These are phyloP conservation scores for Adela reaumurella DNA, from an alignment of 2,888 invertebrate genomes.

Conservation along the genomic window DNA sequence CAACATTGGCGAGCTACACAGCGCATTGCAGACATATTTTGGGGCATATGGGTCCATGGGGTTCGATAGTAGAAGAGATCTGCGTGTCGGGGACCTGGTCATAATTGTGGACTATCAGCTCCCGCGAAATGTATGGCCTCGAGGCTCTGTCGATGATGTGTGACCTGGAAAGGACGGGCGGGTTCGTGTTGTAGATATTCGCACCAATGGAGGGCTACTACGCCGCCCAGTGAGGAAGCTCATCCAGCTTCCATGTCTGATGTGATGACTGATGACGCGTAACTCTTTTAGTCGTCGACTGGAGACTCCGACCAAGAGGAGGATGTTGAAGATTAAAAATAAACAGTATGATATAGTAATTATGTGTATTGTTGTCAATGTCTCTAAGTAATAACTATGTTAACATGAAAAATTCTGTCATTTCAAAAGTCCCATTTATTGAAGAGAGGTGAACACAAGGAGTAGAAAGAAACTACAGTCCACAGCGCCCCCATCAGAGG, in stretches of 20 bases:
- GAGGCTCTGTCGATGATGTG: neutral
- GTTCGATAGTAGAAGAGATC: neutral
- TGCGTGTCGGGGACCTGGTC: neutral
- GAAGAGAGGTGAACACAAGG: too few species aligned
- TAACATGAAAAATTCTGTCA: too few species aligned
- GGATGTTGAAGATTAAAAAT: too few species aligned
- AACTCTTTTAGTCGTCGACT: too few species aligned
- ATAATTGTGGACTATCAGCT: neutral
- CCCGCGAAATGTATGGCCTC: neutral
- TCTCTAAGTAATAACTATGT: too few species aligned
- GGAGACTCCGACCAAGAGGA: too few species aligned
- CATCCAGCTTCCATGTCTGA: neutral
- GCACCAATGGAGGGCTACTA: neutral
- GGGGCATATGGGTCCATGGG: conserved; percentile 15
- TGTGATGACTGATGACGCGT: too few species aligned
- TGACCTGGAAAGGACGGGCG: conserved; percentile 1
- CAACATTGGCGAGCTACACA: neutral
- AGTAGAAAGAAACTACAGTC: too few species aligned
- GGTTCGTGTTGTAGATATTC: neutral
- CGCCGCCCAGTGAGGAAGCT: neutral
- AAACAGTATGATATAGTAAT: too few species aligned
- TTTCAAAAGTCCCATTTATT: too few species aligned
- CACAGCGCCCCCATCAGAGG: too few species aligned
- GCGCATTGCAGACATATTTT: conserved; percentile 9
- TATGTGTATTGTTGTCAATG: too few species aligned